Base-by-base conservation (phyloP, 30 jellyfish, hydroid and myxozoan genomes). In the Aurelia sp. region DNA sequence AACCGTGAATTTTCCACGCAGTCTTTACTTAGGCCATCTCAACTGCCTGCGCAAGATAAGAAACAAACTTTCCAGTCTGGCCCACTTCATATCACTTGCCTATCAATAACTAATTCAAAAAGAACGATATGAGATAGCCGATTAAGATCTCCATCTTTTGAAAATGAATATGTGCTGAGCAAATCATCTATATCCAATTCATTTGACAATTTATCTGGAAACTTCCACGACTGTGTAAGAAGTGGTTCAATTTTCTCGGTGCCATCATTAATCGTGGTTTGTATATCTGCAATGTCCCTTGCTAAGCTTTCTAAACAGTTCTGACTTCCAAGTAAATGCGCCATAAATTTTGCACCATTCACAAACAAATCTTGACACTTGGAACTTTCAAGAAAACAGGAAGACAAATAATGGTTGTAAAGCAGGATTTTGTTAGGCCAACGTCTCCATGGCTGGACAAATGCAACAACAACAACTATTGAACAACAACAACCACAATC, bases 61-160 rank as follows among this genome's bases (percentile, higher is more conserved):
- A n/a, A n/a, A n/a, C n/a, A n/a, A n/a, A n/a, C n/a, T n/a, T n/a
- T n/a, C n/a, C n/a, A n/a, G n/a, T n/a, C n/a, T n/a, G n/a, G n/a
- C n/a, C n/a, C n/a, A n/a, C n/a, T n/a, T n/a, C n/a, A n/a, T n/a
- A n/a, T n/a, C 12, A 27, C 67, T 31, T 82, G 74, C 98, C 98
- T 88, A 91, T 93, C 98, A 73, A 93, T 93, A 19, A 93, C 98
- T 18, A 93, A 82, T 72, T 93, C 97, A 50, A 93, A 77, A 31
- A 93, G 70, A 17, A 93, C 91, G 35, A 93, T 80, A 63, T 93
- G 98, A 17, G 98, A 88, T 15, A 93, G 88, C 50, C 88, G 82
- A 76, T 93, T 90, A 44, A 93, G 76, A 20, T 93, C 97, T 71
- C 76, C 94, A 69, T 93, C 98, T 40, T 88, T 78, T 74, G 96